Evolutionary conservation across 2,888 invertebrate species (phyloP), one percentile per base, ranked within the genome.

Genomic region (Mylabris sibirica): DNA sequence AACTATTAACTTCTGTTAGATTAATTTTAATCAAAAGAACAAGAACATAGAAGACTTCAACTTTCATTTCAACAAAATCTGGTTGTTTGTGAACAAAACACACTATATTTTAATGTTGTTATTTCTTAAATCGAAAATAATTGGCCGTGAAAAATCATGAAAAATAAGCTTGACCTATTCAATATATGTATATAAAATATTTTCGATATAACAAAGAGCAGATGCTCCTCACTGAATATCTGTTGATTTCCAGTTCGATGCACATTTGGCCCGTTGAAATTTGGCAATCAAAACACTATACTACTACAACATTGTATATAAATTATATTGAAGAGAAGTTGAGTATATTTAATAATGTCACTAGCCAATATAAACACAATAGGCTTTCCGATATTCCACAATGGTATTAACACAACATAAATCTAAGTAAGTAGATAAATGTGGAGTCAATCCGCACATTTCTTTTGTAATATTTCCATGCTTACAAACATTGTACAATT

Each of bases 391-490:
- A 82, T 81, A 76, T 67, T 76, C 77, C 71, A 83, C 81, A 82
- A 83, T 82, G 71, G 82, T 78, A 83, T 84, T 84, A 84, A 82
- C 82, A 82, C 81, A 72, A 83, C 82, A 84, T 84, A 84, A 84
- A 84, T 84, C 83, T 82, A 74, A 72, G 77, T 79, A 81, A 82
- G 78, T 81, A 81, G 78, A 79, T 80, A 76, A 41, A 63, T 35
- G 66, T 72, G 66, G 74, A 79, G 80, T 81, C 82, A 80, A 81
- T 82, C 80, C 76, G 77, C 80, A 79, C 78, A 79, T 77, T 75
- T 71, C 74, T 71, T 73, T 78, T 78, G 78, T 78, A 69, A 24
- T 72, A 69, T 63, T 75, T 75, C 67, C 20, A 11, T 80, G 82
- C 80, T 80, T 80, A 79, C 81, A 81, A 81, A 81, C 81, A 81